Base-by-base conservation (phyloP, 2,797 vertebrate species). In the Crax fasciolata region DNA sequence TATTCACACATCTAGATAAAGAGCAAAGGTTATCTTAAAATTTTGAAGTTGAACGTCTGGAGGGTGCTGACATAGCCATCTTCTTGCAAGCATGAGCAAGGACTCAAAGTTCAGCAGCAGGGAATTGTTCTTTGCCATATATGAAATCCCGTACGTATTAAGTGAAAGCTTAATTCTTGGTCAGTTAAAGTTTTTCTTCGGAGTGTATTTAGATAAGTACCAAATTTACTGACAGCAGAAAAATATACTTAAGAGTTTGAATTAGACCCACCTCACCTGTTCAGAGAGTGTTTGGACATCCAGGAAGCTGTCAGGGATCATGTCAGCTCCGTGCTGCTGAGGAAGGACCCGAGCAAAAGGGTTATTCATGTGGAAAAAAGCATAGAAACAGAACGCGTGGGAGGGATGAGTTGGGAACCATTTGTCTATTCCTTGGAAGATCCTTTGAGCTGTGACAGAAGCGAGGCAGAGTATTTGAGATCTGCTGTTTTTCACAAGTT, bases 371-470 rank as follows among this genome's bases (percentile, higher is more conserved):
- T 38, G 13, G 10, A 52, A 73, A 32, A 43, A 41, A 14, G 4
- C 20, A 2, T 20, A 54, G 70, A 63, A 75, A 7, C 41, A 19
- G 67, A 43, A 84, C 49, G 23, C 1, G 17, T 83, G 39, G 61
- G 68, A 94, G 39, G 35, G 14, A 52, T 62, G 70, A 86, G n/a
- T 70, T 57, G 18, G 46, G 57, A 89, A 67, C 20, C 59, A 43
- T 54, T 92, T 92, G 80, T 67, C 44, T 90, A 0, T 74, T 78
- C 17, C 43, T 38, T 70, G 15, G 61, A 85, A 75, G 35, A 80
- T 27, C 35, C n/a, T 75, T 85, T 72, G 66, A 78, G 51, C 70
- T 88, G 28, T 77, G 52, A 68, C 38, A 75, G 54, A 74, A 92
- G 58, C 51, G 43, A 86, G 24, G 39, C 55, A 71, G 51, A 61